These are phyloP conservation scores for Tor tambroides DNA, from an alignment of 2,113 vertebrate genomes.

Conservation along the genomic window DNA sequence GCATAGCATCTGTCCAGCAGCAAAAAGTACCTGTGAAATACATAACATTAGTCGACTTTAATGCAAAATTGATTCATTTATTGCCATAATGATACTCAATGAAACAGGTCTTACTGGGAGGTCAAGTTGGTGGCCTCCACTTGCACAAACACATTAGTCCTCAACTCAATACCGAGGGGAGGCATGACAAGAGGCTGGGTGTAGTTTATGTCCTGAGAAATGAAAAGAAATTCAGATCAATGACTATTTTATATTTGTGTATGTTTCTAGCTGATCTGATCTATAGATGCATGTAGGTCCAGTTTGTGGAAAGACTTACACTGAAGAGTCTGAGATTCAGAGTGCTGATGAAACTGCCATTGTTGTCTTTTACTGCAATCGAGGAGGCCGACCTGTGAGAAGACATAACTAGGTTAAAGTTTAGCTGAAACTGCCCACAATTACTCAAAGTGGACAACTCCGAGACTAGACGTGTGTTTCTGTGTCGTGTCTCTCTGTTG, in stretches of 20 bases:
- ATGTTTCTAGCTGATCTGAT: not conserved
- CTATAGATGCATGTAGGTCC: not conserved
- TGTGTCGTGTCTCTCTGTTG: not conserved
- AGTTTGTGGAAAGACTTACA: slow-evolving; percentile 58
- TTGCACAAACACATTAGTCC: slow-evolving; percentile 68
- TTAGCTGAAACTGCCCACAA: not conserved
- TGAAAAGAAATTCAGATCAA: not conserved
- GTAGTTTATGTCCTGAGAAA: slow-evolving; percentile 65
- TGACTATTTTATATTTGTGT: not conserved
- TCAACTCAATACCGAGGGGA: slow-evolving; percentile 67
- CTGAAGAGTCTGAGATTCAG: slow-evolving; percentile 68
- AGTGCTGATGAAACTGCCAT: slow-evolving; percentile 77
- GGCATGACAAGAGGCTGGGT: slow-evolving; percentile 65
- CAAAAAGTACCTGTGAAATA: slow-evolving; percentile 69
- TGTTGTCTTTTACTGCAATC: slow-evolving; percentile 74
- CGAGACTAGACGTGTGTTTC: not conserved
- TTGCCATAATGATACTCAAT: not conserved
- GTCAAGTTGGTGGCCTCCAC: slow-evolving; percentile 74
- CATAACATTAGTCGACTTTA: not conserved
- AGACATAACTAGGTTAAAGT: slow-evolving; percentile 4
- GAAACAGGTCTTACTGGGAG: slow-evolving; percentile 66
- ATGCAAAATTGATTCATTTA: not conserved
- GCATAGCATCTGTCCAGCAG: slow-evolving; percentile 76
- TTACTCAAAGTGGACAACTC: not conserved
- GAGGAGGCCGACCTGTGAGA: slow-evolving; percentile 67